Percentiles rank a stretch among this genome's conserved stretches.
Conservation (phyloP, 2,797 vertebrate species). For the Buphagus erythrorhynchus region DNA sequence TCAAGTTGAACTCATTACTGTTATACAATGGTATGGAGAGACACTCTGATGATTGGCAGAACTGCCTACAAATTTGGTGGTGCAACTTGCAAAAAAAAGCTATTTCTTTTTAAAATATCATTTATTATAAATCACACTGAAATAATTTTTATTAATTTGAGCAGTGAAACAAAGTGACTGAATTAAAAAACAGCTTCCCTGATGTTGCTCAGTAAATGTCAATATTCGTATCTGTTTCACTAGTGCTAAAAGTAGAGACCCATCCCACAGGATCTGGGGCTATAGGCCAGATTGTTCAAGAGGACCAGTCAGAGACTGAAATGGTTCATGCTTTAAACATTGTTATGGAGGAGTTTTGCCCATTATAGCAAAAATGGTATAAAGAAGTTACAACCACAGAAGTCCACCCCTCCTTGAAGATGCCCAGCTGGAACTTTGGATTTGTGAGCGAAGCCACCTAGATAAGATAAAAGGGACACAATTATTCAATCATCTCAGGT, state of each 20-base stretch:
- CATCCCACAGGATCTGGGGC: neutral
- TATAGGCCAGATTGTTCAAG: neutral
- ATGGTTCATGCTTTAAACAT: neutral
- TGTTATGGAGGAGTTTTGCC: neutral
- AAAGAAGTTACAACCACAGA: neutral
- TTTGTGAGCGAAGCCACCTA: rapidly evolving
- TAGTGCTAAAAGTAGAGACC: neutral
- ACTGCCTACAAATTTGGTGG: neutral
- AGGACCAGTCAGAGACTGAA: neutral
- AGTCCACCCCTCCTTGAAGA: neutral
- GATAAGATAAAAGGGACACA: neutral
- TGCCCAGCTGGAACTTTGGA: neutral
- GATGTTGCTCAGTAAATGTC: neutral
- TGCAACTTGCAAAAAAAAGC: neutral
- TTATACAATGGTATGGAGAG: neutral
- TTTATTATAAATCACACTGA: neutral
- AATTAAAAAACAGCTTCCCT: neutral
- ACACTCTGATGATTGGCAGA: neutral
- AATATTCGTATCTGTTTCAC: neutral
- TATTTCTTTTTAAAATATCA: neutral
- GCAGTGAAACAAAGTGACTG: neutral
- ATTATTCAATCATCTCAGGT: neutral
- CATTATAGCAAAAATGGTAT: neutral
- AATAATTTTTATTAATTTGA: neutral
- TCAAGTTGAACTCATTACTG: neutral